phyloP scores from a whole-genome alignment of 2,797 vertebrate species.

The Selene dorsalis region DNA sequence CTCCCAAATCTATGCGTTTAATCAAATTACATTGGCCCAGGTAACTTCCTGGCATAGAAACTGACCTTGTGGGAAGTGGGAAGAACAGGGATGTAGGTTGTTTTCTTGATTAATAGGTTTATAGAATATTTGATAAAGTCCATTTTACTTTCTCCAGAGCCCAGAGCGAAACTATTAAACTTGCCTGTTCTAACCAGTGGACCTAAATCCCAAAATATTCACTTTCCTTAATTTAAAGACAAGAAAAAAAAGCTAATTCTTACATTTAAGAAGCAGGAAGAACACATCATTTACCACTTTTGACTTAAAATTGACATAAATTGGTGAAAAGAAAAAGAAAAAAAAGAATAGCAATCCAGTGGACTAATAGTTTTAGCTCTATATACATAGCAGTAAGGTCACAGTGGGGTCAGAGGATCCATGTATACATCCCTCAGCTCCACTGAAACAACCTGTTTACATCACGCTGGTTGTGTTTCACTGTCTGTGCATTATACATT shows the following conservation, averaged over 20 bases:
- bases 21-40: not conserved
- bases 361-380: not conserved
- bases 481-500: conserved; percentile 53
- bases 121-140: not conserved
- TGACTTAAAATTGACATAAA: not conserved
- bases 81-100: not conserved
- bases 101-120: too few species aligned
- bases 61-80: not conserved
- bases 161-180: not conserved
- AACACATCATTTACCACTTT: not conserved
- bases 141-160: not conserved
- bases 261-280: not conserved
- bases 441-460: conserved; percentile 44
- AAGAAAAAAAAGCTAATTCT: not conserved
- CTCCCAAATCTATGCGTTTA: not conserved
- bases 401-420: conserved; percentile 38
- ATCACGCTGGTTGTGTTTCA: conserved; percentile 44
- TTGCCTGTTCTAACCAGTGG: fast-evolving
- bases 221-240: not conserved
- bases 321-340: not conserved
- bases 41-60: not conserved
- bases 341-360: too few species aligned
- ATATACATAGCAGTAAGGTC: conserved; percentile 22
- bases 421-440: conserved; percentile 26
- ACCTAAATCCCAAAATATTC: not conserved